Base-by-base conservation (phyloP, 2,797 vertebrate genomes). In the Anabacerthia variegaticeps region DNA sequence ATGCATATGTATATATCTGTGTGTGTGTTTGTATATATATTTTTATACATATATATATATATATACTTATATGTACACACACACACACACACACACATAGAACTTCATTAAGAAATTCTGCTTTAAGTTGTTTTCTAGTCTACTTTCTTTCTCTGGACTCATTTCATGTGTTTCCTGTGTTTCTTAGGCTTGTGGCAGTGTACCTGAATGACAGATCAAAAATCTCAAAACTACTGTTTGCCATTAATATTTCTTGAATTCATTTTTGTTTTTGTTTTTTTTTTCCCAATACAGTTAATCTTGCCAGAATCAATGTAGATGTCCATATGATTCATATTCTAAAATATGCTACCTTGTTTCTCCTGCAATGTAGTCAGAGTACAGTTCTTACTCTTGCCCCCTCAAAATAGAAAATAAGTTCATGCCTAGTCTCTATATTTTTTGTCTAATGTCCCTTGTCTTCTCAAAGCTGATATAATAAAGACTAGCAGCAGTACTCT, bases 331-430 rank as follows among this genome's bases (percentile, higher is more conserved):
- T 92, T 93, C 44, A 78, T 48, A 68, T 71, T 89, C 41, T 87
- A 86, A 95, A 90, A 95, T 55, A 75, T 76, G 56, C 76, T 84
- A 43, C 16, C 36, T 89, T n/a, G 44, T 95, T 96, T 96, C 32
- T 72, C 27, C 79, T 79, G 28, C 32, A 43, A 23, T 83, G 39
- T 34, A 74, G 28, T 54, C 26, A 74, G 34, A 73, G 4, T 2
- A 14, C 5, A 61, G 10, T 49, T 5, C 6, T 68, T 41, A 43
- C 24, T 28, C 36, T 89, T 66, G 36, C 1, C 30, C 15, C 10
- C 14, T 51, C 1, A 79, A 71, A 32, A 49, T 0, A 86, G 10
- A 63, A 78, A 32, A 88, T 3, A 67, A 61, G 89, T 94, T 91
- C 9, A 26, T 72, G 1, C 3, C 27, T n/a, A 30, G 2, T 67